A percentile compares a stretch with the other conserved stretches of the same genome.
Evolutionary conservation across 2,797 vertebrate species (phyloP).

Genomic region (Allobates femoralis): DNA sequence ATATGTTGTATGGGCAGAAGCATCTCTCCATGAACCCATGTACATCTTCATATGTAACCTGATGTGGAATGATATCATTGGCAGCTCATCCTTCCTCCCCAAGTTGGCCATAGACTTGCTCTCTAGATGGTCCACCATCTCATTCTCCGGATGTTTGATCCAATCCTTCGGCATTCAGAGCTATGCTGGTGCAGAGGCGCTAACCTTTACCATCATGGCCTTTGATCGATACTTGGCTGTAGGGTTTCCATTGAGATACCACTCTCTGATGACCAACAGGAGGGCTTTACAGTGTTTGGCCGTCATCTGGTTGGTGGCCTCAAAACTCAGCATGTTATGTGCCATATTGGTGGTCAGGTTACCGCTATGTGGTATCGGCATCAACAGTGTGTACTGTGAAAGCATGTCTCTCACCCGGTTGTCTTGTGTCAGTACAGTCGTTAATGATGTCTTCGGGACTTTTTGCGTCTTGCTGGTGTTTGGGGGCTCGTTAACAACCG

Average conservation of each 20-base stretch:
- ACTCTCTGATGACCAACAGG: slow-evolving; percentile 9
- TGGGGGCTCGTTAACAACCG: neutral
- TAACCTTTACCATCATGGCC: slow-evolving; percentile 35
- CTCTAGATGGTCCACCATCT: slow-evolving; percentile 14
- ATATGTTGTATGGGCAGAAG: slow-evolving; percentile 14
- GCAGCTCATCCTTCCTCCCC: neutral
- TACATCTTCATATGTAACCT: neutral
- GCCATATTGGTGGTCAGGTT: neutral
- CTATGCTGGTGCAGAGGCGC: neutral
- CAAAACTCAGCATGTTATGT: neutral
- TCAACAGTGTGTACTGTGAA: slow-evolving; percentile 16
- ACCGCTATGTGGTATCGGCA: neutral
- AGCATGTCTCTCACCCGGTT: neutral
- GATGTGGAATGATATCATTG: neutral
- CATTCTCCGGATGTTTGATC: neutral
- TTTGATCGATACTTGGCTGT: slow-evolving; percentile 34
- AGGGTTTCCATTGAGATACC: slow-evolving; percentile 29
- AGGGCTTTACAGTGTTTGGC: neutral
- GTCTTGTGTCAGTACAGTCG: slow-evolving; percentile 19
- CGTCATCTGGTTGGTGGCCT: neutral
- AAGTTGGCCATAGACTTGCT: neutral
- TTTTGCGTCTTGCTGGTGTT: neutral
- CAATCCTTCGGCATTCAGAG: slow-evolving; percentile 1
- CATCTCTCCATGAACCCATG: slow-evolving; percentile 35
- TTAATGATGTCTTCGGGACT: neutral